phyloP scores from a whole-genome alignment of 2,113 vertebrate genomes.

The Vimba vimba region DNA sequence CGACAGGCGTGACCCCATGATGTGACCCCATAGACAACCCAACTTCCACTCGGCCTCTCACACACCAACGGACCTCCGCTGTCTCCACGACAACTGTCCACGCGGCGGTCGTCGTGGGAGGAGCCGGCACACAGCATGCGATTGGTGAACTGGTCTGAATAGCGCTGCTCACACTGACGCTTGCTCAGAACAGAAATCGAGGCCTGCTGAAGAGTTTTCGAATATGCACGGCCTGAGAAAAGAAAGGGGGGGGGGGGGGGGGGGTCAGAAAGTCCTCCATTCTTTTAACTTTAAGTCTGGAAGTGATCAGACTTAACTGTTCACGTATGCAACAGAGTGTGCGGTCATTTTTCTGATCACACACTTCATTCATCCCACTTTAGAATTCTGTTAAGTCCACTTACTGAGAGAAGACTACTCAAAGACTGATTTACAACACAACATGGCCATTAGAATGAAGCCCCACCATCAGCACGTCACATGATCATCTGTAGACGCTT shows the following conservation, averaged over 20 bases:
- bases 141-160: slow-evolving; percentile 85
- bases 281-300: not conserved
- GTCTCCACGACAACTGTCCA: slow-evolving; percentile 97
- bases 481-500: slow-evolving; percentile 15
- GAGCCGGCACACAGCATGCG: slow-evolving; percentile 97
- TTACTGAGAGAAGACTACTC: not conserved
- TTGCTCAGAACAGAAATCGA: slow-evolving; percentile 86
- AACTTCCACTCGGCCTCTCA: slow-evolving; percentile 76
- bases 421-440: slow-evolving; percentile 17
- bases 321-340: not conserved
- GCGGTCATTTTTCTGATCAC: not conserved
- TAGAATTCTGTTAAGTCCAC: not conserved
- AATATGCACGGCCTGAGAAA: slow-evolving; percentile 86
- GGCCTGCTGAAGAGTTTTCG: slow-evolving; percentile 94
- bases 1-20: slow-evolving; percentile 97
- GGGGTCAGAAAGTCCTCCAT: not conserved
- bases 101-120: slow-evolving; percentile 74
- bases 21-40: slow-evolving; percentile 94
- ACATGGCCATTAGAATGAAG: not conserved
- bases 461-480: not conserved
- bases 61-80: slow-evolving; percentile 95
- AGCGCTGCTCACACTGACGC: slow-evolving; percentile 87
- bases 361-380: slow-evolving; percentile 5
- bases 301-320: not conserved
- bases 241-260: not conserved